Evolutionary conservation across 2,797 vertebrate genomes (phyloP).

Genomic region (Poecilia gillii): DNA sequence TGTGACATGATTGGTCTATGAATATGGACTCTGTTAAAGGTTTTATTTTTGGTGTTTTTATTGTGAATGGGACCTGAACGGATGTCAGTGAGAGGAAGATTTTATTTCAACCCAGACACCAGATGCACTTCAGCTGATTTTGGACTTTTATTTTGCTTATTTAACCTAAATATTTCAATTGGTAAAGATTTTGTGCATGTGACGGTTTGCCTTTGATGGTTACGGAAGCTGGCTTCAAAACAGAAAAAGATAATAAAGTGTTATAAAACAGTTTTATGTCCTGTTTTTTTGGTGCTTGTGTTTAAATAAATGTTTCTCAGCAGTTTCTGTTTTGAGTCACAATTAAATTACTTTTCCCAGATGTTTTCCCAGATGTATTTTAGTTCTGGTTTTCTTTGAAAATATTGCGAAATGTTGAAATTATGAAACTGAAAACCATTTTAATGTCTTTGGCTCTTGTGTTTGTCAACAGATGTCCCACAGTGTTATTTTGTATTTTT

Average conservation of each 20-base stretch:
- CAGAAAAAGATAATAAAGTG: conserved; percentile 66
- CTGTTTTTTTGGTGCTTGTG: not conserved
- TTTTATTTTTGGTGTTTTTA: conserved; percentile 37
- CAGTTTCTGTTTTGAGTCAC: not conserved
- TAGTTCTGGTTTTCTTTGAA: not conserved
- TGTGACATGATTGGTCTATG: conserved; percentile 22
- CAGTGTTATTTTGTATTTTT: not conserved
- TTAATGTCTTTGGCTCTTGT: not conserved
- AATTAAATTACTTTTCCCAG: not conserved
- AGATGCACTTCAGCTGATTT: conserved; percentile 27
- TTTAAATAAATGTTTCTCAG: not conserved
- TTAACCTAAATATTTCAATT: conserved; percentile 32
- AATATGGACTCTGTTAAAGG: conserved; percentile 19
- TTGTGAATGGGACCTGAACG: conserved; percentile 18
- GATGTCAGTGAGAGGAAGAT: conserved; percentile 27
- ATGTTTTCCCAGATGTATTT: not conserved
- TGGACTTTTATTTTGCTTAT: conserved; percentile 30
- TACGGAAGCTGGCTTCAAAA: conserved; percentile 76
- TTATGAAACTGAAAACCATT: not conserved
- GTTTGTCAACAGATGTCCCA: not conserved
- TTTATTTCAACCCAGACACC: conserved; percentile 12
- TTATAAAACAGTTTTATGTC: conserved; percentile 23
- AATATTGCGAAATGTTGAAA: not conserved
- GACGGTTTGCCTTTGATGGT: conserved; percentile 46
- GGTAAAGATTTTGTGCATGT: conserved; percentile 23